Evolutionary conservation across 2,797 vertebrate genomes (phyloP).

Genomic region (Esox lucius): DNA sequence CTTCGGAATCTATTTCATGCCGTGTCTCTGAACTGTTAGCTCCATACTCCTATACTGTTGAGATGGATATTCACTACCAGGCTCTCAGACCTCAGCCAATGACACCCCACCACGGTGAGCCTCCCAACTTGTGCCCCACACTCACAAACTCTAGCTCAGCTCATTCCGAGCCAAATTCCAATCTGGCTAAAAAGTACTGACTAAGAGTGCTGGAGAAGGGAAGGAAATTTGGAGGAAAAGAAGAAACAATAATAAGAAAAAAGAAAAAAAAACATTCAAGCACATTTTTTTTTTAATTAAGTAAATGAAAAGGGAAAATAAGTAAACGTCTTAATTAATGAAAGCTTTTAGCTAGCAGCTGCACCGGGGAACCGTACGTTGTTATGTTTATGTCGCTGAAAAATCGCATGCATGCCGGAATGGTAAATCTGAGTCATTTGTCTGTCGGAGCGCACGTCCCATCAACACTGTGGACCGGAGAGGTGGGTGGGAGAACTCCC

Average conservation of each 20-base stretch:
- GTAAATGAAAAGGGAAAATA: constrained; percentile 70
- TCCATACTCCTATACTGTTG: background rate
- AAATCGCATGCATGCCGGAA: constrained; percentile 70
- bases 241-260: constrained; percentile 46
- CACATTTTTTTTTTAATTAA: constrained; percentile 70
- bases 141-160: constrained; percentile 19
- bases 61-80: constrained; percentile 4
- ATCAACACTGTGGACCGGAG: constrained; percentile 55
- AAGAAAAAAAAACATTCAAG: constrained; percentile 70
- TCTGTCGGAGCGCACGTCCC: constrained; percentile 58
- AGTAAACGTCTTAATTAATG: constrained; percentile 75
- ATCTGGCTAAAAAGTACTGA: background rate
- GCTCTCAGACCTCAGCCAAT: background rate
- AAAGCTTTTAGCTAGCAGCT: constrained; percentile 77
- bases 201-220: constrained; percentile 54
- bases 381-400: constrained; percentile 49
- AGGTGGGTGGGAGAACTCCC: constrained; percentile 42
- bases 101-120: background rate
- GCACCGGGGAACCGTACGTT: constrained; percentile 62
- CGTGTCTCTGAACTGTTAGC: background rate
- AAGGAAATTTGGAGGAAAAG: constrained; percentile 74
- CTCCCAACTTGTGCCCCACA: background rate
- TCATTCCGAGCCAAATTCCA: constrained; percentile 10
- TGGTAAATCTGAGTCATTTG: constrained; percentile 66
- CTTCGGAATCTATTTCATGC: background rate